Evolutionary conservation across 2,888 invertebrate species (phyloP).

Genomic region (Atethmia centrago): DNA sequence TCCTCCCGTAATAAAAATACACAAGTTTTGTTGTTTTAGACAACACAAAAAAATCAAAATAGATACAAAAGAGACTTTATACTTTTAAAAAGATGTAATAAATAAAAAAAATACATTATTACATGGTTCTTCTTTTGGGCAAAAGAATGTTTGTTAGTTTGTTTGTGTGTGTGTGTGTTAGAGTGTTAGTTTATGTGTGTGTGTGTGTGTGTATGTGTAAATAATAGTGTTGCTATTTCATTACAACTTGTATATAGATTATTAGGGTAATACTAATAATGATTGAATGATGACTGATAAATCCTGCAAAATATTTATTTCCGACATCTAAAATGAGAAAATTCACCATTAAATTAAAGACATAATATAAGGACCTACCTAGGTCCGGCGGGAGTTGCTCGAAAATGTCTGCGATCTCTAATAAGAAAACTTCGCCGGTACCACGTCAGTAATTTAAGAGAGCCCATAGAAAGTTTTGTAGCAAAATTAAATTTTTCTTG

Average conservation of each 20-base stretch:
- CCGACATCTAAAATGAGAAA: slow-evolving; percentile 11
- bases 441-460: slow-evolving; percentile 83
- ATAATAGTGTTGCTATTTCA: neutral
- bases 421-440: slow-evolving; percentile 81
- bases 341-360: slow-evolving; percentile 34
- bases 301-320: slow-evolving; percentile 1
- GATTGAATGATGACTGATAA: too few relatives aligned
- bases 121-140: too few relatives aligned
- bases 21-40: too few relatives aligned
- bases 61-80: too few relatives aligned
- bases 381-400: slow-evolving; percentile 44
- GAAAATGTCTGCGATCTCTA: slow-evolving; percentile 69
- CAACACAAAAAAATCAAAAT: too few relatives aligned
- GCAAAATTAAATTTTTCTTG: slow-evolving; percentile 83
- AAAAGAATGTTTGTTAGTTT: too few relatives aligned
- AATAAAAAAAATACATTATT: too few relatives aligned
- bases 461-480: slow-evolving; percentile 79
- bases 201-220: too few relatives aligned
- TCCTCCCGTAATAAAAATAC: too few relatives aligned
- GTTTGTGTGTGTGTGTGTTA: too few relatives aligned
- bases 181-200: too few relatives aligned
- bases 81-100: too few relatives aligned
- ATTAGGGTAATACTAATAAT: neutral
- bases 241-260: neutral
- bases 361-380: slow-evolving; percentile 18